phyloP scores from a whole-genome alignment of 2,888 invertebrate species.

The Crossocerus cetratus region DNA sequence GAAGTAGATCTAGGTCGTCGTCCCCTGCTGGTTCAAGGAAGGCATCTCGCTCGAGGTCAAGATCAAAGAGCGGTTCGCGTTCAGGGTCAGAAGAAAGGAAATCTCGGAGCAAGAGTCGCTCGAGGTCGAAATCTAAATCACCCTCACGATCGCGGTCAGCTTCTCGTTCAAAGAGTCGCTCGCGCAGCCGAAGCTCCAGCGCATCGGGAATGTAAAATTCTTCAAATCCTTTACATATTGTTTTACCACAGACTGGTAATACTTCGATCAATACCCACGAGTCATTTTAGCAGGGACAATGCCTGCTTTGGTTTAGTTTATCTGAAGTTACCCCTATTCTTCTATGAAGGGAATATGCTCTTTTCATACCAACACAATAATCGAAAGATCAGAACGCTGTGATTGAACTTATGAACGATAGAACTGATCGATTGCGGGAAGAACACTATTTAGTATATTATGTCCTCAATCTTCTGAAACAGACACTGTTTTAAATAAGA shows the following conservation, averaged over 20 bases:
- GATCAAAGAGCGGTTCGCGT: conserved; percentile 62
- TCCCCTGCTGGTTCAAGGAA: conserved; percentile 73
- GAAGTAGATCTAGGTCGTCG: conserved; percentile 62
- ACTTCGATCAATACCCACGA: conserved; percentile 3
- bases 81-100: conserved; percentile 57
- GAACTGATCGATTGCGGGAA: no score
- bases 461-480: no score
- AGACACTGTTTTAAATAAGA: no score
- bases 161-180: conserved; percentile 69
- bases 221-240: neutral
- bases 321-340: no score
- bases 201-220: conserved; percentile 67
- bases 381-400: no score
- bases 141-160: conserved; percentile 64
- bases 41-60: conserved; percentile 63
- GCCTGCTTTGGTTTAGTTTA: no score
- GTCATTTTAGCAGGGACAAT: no score
- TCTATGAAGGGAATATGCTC: no score
- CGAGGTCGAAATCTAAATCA: conserved; percentile 70
- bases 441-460: no score
- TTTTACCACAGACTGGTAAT: neutral
- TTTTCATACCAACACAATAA: no score
- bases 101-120: conserved; percentile 63
- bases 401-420: no score
- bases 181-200: conserved; percentile 72